Percentiles rank a stretch among this genome's conserved stretches.
phyloP scores from a whole-genome alignment of 1,140 invertebrate genomes.

The Halictus rubicundus region DNA sequence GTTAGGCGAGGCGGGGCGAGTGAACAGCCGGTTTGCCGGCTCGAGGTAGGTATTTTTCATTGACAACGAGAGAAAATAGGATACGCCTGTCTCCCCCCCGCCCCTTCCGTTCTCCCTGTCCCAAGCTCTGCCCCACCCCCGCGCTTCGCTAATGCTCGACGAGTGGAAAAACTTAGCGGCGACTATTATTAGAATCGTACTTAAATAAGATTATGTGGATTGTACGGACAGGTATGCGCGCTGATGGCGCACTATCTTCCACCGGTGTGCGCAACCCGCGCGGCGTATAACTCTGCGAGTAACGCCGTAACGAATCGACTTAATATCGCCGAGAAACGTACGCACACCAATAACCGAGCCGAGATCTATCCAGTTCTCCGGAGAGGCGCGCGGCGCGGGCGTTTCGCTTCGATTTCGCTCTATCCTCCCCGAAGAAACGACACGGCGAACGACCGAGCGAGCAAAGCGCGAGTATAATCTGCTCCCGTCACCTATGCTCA shows the following conservation, averaged over 20 bases:
- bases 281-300: conserved; percentile 23
- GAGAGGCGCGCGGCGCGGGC: neutral
- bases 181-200: conserved; percentile 53
- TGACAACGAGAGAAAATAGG: conserved; percentile 53
- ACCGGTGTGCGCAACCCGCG: neutral
- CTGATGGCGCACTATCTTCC: conserved; percentile 21
- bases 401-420: conserved; percentile 12
- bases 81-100: neutral
- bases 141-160: conserved; percentile 22
- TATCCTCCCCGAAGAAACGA: neutral
- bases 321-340: conserved; percentile 20
- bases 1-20: neutral
- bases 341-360: conserved; percentile 17
- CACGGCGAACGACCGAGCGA: too few species aligned
- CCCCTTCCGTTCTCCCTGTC: too few species aligned
- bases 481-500: neutral
- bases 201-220: conserved; percentile 54
- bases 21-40: conserved; percentile 43
- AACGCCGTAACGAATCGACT: conserved; percentile 38
- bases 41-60: conserved; percentile 48
- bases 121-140: too few species aligned
- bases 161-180: conserved; percentile 28
- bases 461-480: neutral
- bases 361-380: conserved; percentile 34
- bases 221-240: conserved; percentile 45